Base-by-base conservation (phyloP, 2,888 invertebrate species). In the Meteorus cinctellus region DNA sequence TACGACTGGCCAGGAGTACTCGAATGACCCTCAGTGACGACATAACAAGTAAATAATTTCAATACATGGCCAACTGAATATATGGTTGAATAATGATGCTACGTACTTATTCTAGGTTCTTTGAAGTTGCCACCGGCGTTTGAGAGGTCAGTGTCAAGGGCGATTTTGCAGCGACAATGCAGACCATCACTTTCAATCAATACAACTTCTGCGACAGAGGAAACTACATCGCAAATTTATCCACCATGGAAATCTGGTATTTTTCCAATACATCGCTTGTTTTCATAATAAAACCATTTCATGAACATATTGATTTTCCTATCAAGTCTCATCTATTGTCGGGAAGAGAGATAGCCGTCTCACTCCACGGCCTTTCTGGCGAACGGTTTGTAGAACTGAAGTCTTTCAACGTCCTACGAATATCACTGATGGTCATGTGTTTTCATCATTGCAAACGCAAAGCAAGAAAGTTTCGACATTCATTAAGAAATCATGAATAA, bases 91-190 rank as follows among this genome's bases (percentile, higher is more conserved):
- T 8, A 14, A 70, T 16, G 16, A 70, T 16, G 16, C 36, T 65
- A n/a, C 45, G 2, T 45, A 45, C 12, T 74, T 19, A 41, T 73
- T 79, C 68, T 68, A 89, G 89, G 77, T 78, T 88, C 87, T 10
- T 69, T 89, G 34, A 89, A 89, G 81, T 80, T 89, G 51, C 89
- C 89, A n/a, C 86, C 87, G 8, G 86, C 89, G 4, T 87, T 89
- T 72, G 83, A 85, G 80, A 81, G 84, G 81, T 89, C 89, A 27
- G 85, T 89, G 74, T 88, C 88, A 1, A 82, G 88, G 75, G 89
- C 89, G 19, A 86, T 89, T 78, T 84, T 87, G 74, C 87, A 88
- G 72, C 83, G 88, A 69, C 82, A 85, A 71, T 80, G 85, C 19
- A 84, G 84, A 55, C 84, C 86, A 14, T 84, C 86, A 80, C 82